A percentile compares a stretch with the other conserved stretches of the same genome.
These are phyloP conservation scores for Hypomesus transpacificus DNA, from an alignment of 2,113 vertebrate genomes.

Conservation along the genomic window DNA sequence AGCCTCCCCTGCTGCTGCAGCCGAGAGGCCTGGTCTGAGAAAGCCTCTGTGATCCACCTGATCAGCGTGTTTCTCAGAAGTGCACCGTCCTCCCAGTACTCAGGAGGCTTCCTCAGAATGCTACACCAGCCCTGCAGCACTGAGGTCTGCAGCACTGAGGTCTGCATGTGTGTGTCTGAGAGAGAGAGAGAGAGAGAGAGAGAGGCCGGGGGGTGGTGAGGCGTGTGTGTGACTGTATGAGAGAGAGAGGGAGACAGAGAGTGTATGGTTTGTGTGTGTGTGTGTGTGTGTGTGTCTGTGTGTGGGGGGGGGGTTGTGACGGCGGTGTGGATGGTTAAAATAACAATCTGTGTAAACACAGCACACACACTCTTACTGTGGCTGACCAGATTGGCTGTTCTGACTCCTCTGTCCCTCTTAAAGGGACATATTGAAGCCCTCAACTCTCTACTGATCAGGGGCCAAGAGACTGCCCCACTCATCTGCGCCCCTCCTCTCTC, in stretches of 20 bases:
- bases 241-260: not conserved
- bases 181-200: not conserved
- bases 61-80: too few species aligned
- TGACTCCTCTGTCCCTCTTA: slow-evolving; percentile 45
- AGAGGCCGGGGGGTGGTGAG: not conserved
- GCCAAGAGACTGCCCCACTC: slow-evolving; percentile 52
- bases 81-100: not conserved
- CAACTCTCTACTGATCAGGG: slow-evolving; percentile 54
- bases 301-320: not conserved
- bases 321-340: slow-evolving; percentile 54
- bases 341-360: slow-evolving; percentile 56
- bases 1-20: too few species aligned
- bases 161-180: not conserved
- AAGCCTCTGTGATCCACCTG: not conserved
- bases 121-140: not conserved
- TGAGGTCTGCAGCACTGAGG: not conserved
- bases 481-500: not conserved
- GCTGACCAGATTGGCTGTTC: slow-evolving; percentile 43
- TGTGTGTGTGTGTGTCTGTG: not conserved
- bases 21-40: not conserved
- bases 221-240: not conserved
- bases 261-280: not conserved
- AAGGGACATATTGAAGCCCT: slow-evolving; percentile 67
- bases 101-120: not conserved
- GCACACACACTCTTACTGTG: slow-evolving; percentile 49